These are phyloP conservation scores for Lasiurus cinereus DNA, from an alignment of 2,113 vertebrate genomes.

Conservation along the genomic window DNA sequence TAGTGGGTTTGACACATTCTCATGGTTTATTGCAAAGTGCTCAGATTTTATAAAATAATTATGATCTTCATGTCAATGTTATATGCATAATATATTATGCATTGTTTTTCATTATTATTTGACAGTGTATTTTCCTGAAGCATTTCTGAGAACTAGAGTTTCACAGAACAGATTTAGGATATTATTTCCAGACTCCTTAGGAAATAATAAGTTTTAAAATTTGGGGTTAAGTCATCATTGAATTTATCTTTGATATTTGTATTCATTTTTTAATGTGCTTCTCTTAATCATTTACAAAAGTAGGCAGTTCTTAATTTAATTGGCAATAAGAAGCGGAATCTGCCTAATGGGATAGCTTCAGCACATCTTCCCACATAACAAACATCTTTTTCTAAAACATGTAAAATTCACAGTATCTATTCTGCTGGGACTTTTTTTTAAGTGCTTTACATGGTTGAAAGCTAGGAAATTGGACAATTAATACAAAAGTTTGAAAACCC, in stretches of 20 bases:
- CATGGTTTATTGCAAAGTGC: background rate
- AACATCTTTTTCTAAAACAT: background rate
- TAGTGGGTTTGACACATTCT: background rate
- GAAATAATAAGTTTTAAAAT: conserved; percentile 17
- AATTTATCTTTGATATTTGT: conserved; percentile 63
- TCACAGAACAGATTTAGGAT: background rate
- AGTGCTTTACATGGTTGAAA: background rate
- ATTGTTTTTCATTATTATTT: background rate
- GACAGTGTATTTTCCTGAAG: background rate
- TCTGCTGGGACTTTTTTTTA: background rate
- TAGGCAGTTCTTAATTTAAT: conserved; percentile 53
- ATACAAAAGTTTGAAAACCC: background rate
- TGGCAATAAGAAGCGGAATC: conserved; percentile 3
- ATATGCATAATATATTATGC: background rate
- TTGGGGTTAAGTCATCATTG: conserved; percentile 42
- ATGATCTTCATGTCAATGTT: background rate
- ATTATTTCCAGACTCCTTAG: conserved; percentile 11
- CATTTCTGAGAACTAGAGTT: background rate
- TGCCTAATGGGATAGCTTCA: no score
- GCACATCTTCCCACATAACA: background rate
- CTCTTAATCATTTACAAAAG: conserved; percentile 37
- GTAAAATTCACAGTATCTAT: background rate
- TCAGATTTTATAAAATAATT: conserved; percentile 14
- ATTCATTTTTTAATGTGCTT: conserved; percentile 66
- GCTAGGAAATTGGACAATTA: background rate